Base-by-base conservation (phyloP, 2,113 vertebrate species). In the Brachirus orientalis region DNA sequence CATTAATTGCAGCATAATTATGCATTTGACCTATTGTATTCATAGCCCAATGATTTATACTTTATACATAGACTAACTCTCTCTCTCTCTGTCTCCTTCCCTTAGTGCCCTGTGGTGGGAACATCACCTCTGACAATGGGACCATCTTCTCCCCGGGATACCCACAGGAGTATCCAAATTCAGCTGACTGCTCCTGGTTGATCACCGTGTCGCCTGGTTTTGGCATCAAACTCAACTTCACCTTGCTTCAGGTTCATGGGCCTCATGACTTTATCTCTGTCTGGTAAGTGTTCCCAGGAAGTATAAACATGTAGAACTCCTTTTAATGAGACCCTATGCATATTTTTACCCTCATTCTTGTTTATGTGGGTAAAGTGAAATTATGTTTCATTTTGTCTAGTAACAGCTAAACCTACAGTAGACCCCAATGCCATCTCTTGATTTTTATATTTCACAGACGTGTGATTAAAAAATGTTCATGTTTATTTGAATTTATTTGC, bases 71-170 rank as follows among this genome's bases (percentile, higher is more conserved):
- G 4, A 43, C 56, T 48, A 1, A 16, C 40, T 37, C 7, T 63
- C 10, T 41, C 40, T 33, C 59, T 52, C 28, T 28, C 28, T 2
- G 3, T 28, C 7, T n/a, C 38, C 44, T 28, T 20, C 40, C 52
- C 20, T 44, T 88, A 99, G 98, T 96, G 70, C 97, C 96, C 28
- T 99, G 97, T 11, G 97, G 96, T 63, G 94, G 95, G 40, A 99
- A 98, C 72, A 84, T 99, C 90, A 96, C 95, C 9, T 92, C 93
- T 58, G 95, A 94, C 28, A 98, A 98, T 5, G 97, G 98, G 37
- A 98, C 96, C 0, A 92, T 99, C 78, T 99, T 98, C 86, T 99
- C 98, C 8, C 97, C 98, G 0, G 95, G 96, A n/a, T 99, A 96
- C 84, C 98, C 97, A 62, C 95, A 92, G 63, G 96, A 95, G 33